A percentile compares a stretch with the other conserved stretches of the same genome.
These are phyloP conservation scores for Endomychus coccineus DNA, from an alignment of 2,888 invertebrate species.

Conservation along the genomic window DNA sequence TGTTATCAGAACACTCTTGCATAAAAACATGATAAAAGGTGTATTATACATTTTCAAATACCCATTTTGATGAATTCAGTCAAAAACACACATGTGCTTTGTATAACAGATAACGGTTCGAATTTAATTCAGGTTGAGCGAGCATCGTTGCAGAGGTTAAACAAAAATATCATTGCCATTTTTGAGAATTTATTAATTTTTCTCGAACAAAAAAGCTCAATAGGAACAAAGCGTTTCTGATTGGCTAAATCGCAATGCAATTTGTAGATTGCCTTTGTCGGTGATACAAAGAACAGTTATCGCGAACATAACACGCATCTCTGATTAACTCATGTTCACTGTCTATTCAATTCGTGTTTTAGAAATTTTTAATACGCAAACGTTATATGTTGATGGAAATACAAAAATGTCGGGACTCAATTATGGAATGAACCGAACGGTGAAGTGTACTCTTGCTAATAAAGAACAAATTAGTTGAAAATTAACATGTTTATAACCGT, in stretches of 20 bases:
- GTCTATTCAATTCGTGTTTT: constrained; percentile 9
- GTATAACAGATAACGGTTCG: constrained; percentile 29
- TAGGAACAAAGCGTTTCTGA: constrained; percentile 44
- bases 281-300: constrained; percentile 40
- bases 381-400: too few relatives aligned
- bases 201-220: constrained; percentile 34
- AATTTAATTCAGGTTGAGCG: constrained; percentile 30
- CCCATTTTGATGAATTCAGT: constrained; percentile 16
- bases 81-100: constrained; percentile 15
- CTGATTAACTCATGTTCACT: constrained; percentile 8
- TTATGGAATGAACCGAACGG: too few relatives aligned
- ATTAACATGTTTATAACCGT: too few relatives aligned
- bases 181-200: constrained; percentile 38
- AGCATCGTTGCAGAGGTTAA: constrained; percentile 26
- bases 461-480: too few relatives aligned
- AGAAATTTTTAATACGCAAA: too few relatives aligned
- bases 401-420: too few relatives aligned
- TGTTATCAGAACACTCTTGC: constrained; percentile 17
- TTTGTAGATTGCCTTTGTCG: constrained; percentile 44
- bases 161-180: constrained; percentile 32
- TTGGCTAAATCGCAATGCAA: constrained; percentile 46
- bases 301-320: constrained; percentile 41
- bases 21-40: constrained; percentile 15
- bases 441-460: too few relatives aligned
- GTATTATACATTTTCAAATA: constrained; percentile 14